phyloP scores from a whole-genome alignment of 2,888 invertebrate species.

The Pammene fasciana region DNA sequence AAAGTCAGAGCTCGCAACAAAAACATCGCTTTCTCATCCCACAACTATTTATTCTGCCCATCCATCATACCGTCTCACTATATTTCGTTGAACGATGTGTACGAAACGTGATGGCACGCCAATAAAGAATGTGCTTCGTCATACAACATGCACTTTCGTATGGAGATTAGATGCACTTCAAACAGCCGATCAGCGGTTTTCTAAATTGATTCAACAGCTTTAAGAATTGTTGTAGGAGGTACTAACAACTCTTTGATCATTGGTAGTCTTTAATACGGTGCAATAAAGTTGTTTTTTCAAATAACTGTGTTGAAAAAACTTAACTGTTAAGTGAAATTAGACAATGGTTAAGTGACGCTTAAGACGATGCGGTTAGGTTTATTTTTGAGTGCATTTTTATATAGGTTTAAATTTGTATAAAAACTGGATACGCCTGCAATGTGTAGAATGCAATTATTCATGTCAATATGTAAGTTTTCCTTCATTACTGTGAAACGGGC shows the following conservation, averaged over 20 bases:
- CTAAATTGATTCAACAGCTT: constrained; percentile 5
- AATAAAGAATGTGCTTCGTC: constrained; percentile 53
- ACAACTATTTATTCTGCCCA: too few relatives aligned
- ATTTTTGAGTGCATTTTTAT: too few relatives aligned
- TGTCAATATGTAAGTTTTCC: constrained; percentile 8
- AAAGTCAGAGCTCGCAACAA: too few relatives aligned
- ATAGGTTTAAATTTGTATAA: background rate
- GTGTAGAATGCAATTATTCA: background rate
- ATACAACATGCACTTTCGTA: constrained; percentile 47
- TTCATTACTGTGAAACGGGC: background rate
- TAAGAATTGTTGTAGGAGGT: constrained; percentile 7
- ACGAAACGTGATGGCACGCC: constrained; percentile 32
- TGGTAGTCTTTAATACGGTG: background rate
- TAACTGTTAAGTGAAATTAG: too few relatives aligned
- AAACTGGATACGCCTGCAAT: constrained; percentile 20
- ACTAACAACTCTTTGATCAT: background rate
- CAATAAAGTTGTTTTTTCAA: too few relatives aligned
- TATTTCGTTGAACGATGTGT: constrained; percentile 42
- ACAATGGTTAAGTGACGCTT: background rate
- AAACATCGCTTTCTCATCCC: too few relatives aligned
- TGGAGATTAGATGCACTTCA: constrained; percentile 37
- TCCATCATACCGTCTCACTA: background rate
- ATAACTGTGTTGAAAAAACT: too few relatives aligned
- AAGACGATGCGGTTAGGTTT: background rate
- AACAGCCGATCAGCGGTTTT: constrained; percentile 29